These are phyloP conservation scores for Ictalurus punctatus DNA, from an alignment of 2,113 vertebrate species.

Conservation along the genomic window DNA sequence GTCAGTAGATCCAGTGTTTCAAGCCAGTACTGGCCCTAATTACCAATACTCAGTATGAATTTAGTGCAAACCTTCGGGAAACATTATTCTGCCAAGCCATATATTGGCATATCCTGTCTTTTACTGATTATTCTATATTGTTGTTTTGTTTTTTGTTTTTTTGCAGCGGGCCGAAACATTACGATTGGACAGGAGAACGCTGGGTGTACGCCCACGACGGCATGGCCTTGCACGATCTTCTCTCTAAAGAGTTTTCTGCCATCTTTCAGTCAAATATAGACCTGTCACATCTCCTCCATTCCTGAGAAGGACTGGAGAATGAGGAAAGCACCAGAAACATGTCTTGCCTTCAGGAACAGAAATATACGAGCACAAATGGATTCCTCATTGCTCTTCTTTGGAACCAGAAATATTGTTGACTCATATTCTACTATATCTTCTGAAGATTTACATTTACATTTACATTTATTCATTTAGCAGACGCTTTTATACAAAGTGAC, in stretches of 20 bases:
- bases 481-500: too few relatives aligned
- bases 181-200: constrained; percentile 87
- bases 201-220: constrained; percentile 91
- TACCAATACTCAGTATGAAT: background rate
- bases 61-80: background rate
- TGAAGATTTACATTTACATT: background rate
- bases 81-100: background rate
- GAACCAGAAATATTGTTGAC: background rate
- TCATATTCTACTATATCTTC: background rate
- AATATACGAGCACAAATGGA: background rate
- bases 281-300: constrained; percentile 76
- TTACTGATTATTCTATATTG: background rate
- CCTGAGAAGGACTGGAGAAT: constrained; percentile 63
- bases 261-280: constrained; percentile 81
- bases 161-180: constrained; percentile 90
- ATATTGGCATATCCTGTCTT: background rate
- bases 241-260: constrained; percentile 82
- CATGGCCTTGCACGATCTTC: constrained; percentile 82
- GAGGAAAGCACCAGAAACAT: background rate
- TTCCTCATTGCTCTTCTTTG: background rate
- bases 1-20: background rate
- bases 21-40: background rate
- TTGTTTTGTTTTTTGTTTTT: constrained; percentile 21
- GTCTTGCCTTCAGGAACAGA: background rate
- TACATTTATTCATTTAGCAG: background rate